Evolutionary conservation across 2,113 vertebrate species (phyloP).

Genomic region (Lucifuga dentata): DNA sequence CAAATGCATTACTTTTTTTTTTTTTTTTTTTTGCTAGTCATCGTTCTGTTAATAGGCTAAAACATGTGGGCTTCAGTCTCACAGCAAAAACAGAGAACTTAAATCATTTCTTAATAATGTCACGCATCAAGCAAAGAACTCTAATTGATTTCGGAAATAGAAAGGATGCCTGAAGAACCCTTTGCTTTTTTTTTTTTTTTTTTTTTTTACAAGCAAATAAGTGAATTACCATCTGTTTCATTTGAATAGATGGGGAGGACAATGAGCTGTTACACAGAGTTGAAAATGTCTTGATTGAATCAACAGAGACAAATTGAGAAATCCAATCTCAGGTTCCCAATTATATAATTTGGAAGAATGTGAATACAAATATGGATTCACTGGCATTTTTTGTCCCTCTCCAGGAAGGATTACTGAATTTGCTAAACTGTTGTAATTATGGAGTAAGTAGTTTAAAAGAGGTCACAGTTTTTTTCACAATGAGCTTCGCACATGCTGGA

Average conservation of each 20-base stretch:
- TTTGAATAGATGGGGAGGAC: conserved; percentile 81
- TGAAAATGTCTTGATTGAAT: conserved; percentile 88
- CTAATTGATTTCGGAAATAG: conserved; percentile 86
- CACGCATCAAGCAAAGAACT: conserved; percentile 74
- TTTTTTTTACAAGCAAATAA: conserved; percentile 75
- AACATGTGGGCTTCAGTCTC: conserved; percentile 60
- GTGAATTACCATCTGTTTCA: conserved; percentile 84
- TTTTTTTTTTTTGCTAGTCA: conserved; percentile 52
- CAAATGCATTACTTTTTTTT: conserved; percentile 37
- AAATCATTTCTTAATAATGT: conserved; percentile 73
- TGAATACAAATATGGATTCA: conserved; percentile 81
- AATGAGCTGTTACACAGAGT: conserved; percentile 81
- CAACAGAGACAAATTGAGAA: conserved; percentile 85
- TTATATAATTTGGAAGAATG: conserved; percentile 88
- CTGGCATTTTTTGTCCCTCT: conserved; percentile 59
- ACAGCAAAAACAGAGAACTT: conserved; percentile 47
- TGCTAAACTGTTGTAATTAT: conserved; percentile 74
- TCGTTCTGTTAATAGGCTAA: conserved; percentile 35
- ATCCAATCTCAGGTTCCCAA: conserved; percentile 86
- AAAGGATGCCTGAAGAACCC: conserved; percentile 81
- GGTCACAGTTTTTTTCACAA: conserved; percentile 58
- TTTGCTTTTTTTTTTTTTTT: too few relatives aligned
- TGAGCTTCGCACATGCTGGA: conserved; percentile 58
- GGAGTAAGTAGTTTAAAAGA: conserved; percentile 61
- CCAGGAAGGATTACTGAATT: conserved; percentile 63